Conservation (phyloP, 1,140 invertebrate genomes). For the Zaprionus camerounensis region DNA sequence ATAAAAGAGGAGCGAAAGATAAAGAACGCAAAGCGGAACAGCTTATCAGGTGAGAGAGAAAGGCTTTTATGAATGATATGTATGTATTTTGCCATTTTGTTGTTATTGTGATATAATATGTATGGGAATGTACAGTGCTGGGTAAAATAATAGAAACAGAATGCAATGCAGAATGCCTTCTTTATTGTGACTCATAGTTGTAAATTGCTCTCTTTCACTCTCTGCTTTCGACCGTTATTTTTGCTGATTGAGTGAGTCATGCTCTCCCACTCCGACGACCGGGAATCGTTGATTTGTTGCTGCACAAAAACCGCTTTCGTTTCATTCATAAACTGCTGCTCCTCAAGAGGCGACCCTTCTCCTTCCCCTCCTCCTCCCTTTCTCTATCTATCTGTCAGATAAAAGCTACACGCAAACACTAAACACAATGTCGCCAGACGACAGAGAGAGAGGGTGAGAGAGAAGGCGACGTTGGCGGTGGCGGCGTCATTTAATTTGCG, state of each 20-base stretch:
- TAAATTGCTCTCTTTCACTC: neutral
- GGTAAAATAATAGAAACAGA: neutral
- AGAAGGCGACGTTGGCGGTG: neutral
- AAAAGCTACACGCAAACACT: slow-evolving; percentile 47
- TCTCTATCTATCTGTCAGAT: slow-evolving; percentile 45
- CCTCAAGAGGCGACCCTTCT: neutral
- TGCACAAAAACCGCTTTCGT: neutral
- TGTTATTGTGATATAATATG: too few relatives aligned
- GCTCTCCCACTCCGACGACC: neutral
- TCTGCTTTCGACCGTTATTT: neutral
- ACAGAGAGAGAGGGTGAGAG: neutral
- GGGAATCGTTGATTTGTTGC: neutral
- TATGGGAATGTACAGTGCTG: neutral
- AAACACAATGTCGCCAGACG: slow-evolving; percentile 33
- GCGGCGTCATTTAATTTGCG: slow-evolving; percentile 36
- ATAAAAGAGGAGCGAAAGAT: neutral
- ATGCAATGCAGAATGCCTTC: neutral
- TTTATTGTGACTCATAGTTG: neutral
- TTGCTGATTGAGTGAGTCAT: neutral
- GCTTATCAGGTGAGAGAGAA: neutral
- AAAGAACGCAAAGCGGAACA: neutral
- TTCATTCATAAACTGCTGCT: slow-evolving; percentile 4
- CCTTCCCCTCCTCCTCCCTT: slow-evolving; percentile 9
- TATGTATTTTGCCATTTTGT: too few relatives aligned
- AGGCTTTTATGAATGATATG: neutral